Percentiles rank a stretch among this genome's conserved stretches.
Conservation (phyloP, 2,797 vertebrate genomes). For the Remorina albescens region DNA sequence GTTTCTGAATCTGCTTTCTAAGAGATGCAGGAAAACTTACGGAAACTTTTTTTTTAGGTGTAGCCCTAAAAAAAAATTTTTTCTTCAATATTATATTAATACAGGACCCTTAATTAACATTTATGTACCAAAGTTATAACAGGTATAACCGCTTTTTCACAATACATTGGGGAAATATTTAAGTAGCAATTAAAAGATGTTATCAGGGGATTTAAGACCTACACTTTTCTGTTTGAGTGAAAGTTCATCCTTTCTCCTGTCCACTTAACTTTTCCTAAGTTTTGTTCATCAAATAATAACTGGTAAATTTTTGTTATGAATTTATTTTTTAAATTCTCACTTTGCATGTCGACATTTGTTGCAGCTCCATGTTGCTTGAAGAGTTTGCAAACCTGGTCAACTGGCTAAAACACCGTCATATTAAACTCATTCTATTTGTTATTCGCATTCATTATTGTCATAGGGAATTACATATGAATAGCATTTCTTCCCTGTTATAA, state of each 20-base stretch:
- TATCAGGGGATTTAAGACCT: not conserved
- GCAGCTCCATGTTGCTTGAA: not conserved
- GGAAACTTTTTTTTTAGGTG: no score
- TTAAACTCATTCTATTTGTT: constrained; percentile 2
- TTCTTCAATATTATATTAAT: no score
- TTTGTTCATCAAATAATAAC: not conserved
- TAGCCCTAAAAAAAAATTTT: no score
- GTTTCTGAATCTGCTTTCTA: constrained; percentile 7
- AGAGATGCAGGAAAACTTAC: constrained; percentile 6
- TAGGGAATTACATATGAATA: constrained; percentile 1
- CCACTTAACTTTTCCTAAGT: not conserved
- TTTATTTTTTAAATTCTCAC: no score
- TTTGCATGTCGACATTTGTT: not conserved
- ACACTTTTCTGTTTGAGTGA: no score
- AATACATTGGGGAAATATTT: no score
- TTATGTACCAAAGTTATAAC: not conserved
- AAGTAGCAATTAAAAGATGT: no score
- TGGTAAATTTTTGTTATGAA: not conserved
- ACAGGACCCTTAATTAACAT: not conserved
- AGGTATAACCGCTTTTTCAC: not conserved
- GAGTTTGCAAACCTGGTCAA: not conserved
- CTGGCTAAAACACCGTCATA: not conserved
- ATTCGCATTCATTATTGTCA: constrained; percentile 19
- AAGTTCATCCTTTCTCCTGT: no score
- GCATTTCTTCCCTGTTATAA: constrained; percentile 21